Percentiles rank a stretch among this genome's conserved stretches.
Evolutionary conservation across 2,797 vertebrate species (phyloP).

Genomic region (Gambusia yucatana): DNA sequence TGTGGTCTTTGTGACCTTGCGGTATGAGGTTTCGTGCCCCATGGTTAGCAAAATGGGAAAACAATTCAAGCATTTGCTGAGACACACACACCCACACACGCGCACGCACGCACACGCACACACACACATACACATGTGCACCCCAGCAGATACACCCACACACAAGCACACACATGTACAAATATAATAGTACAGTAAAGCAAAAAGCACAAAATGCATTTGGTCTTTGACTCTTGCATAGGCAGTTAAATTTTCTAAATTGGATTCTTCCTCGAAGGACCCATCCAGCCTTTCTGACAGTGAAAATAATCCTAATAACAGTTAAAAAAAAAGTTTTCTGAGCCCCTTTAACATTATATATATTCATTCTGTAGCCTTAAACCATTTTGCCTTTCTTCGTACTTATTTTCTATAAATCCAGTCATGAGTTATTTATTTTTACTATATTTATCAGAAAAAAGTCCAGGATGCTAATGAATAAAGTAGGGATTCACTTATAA

Average conservation of each 20-base stretch:
- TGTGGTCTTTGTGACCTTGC: slow-evolving; percentile 71
- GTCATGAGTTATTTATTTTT: not conserved
- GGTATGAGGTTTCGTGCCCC: slow-evolving; percentile 64
- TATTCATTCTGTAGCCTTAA: not conserved
- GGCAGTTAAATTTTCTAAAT: slow-evolving; percentile 18
- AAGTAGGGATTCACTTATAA: not conserved
- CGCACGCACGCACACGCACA: not conserved
- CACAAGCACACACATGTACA: not conserved
- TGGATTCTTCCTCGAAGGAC: slow-evolving; percentile 7
- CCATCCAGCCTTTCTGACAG: slow-evolving; percentile 4
- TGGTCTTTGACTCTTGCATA: not conserved
- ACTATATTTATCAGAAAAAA: not conserved
- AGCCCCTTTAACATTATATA: not conserved
- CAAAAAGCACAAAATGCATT: slow-evolving; percentile 17
- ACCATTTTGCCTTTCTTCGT: not conserved
- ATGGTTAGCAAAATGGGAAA: slow-evolving; percentile 56
- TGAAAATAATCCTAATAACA: slow-evolving; percentile 13
- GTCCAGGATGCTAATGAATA: not conserved
- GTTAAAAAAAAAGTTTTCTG: slow-evolving; percentile 7
- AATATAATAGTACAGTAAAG: not conserved
- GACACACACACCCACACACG: not conserved
- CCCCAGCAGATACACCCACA: not conserved
- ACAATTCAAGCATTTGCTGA: slow-evolving; percentile 38
- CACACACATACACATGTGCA: too few species aligned
- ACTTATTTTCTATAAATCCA: not conserved